phyloP scores from a whole-genome alignment of 2,888 invertebrate species.

The Noctua pronuba region DNA sequence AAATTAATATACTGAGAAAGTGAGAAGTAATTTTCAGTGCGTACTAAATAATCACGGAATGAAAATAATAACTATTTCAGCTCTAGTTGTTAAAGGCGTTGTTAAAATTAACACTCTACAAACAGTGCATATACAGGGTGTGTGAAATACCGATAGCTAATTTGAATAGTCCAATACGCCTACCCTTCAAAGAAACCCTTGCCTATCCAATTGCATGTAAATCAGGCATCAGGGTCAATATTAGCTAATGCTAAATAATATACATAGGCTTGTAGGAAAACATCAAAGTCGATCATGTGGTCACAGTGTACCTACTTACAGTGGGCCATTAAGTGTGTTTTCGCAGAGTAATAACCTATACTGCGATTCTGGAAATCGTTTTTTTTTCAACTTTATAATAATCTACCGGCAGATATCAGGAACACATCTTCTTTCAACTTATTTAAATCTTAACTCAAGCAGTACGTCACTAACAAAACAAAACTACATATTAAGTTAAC shows the following conservation, averaged over 20 bases:
- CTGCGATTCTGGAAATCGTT: neutral
- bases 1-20: constrained; percentile 6
- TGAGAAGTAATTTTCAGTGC: neutral
- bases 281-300: constrained; percentile 53
- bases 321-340: neutral
- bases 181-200: constrained; percentile 47
- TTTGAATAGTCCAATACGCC: constrained; percentile 38
- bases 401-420: no score
- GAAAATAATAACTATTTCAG: neutral
- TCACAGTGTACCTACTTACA: constrained; percentile 23
- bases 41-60: neutral
- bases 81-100: neutral
- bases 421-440: no score
- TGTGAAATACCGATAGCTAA: constrained; percentile 33
- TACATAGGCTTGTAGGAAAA: constrained; percentile 42
- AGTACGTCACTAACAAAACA: no score
- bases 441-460: no score
- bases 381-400: no score
- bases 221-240: constrained; percentile 44
- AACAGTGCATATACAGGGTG: neutral
- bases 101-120: neutral
- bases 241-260: constrained; percentile 31
- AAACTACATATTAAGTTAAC: no score
- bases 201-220: constrained; percentile 40
- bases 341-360: neutral